Evolutionary conservation across 2,888 invertebrate genomes (phyloP).

Genomic region (Cataglyphis albicans): DNA sequence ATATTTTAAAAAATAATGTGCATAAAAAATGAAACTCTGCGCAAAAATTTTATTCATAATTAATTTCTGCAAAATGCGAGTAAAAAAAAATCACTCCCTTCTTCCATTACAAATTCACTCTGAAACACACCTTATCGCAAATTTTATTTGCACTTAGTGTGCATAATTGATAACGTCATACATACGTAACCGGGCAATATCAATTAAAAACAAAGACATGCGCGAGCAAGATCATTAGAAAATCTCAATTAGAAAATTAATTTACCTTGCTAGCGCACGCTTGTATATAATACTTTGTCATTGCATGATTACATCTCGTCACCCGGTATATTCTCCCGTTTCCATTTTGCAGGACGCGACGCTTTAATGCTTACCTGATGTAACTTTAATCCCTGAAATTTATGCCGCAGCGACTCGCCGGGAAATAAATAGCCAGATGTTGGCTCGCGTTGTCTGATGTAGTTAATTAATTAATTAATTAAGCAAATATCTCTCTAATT

Average conservation of each 20-base stretch:
- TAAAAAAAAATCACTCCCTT: background rate
- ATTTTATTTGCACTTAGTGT: constrained; percentile 25
- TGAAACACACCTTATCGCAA: constrained; percentile 12
- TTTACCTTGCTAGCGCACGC: background rate
- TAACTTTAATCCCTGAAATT: constrained; percentile 66
- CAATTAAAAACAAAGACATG: constrained; percentile 22
- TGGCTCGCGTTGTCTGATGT: constrained; percentile 26
- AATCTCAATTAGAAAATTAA: constrained; percentile 47
- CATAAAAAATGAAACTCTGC: background rate
- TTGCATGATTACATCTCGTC: constrained; percentile 38
- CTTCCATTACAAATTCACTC: constrained; percentile 9
- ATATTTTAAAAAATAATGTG: background rate
- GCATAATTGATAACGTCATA: constrained; percentile 14
- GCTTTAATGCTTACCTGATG: constrained; percentile 52
- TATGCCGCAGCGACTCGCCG: constrained; percentile 57
- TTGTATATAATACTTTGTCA: constrained; percentile 21
- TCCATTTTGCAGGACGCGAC: constrained; percentile 38
- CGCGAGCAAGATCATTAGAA: constrained; percentile 21
- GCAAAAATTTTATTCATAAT: background rate
- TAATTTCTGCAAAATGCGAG: background rate
- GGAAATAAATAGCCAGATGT: constrained; percentile 49
- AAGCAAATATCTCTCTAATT: constrained; percentile 40
- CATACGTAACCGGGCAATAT: constrained; percentile 1
- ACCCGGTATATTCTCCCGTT: constrained; percentile 27
- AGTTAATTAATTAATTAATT: constrained; percentile 60